These are phyloP conservation scores for Papilio demoleus DNA, from an alignment of 2,888 invertebrate species.

Conservation along the genomic window DNA sequence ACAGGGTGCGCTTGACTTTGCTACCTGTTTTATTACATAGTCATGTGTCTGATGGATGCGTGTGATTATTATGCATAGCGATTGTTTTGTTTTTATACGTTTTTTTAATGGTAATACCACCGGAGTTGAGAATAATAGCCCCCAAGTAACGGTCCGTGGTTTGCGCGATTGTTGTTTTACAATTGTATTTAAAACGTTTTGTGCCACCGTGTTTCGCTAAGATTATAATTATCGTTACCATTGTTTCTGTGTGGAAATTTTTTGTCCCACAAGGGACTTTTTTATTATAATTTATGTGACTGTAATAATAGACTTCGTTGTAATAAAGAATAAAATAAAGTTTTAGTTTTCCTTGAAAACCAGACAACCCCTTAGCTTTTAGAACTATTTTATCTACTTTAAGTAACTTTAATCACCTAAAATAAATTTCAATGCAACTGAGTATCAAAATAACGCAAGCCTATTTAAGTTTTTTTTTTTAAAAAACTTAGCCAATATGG, in stretches of 20 bases:
- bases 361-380: no score
- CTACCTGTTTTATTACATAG: constrained; percentile 78
- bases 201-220: constrained; percentile 75
- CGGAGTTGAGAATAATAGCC: constrained; percentile 64
- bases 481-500: no score
- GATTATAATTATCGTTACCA: constrained; percentile 59
- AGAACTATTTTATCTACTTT: no score
- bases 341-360: constrained; percentile 42
- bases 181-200: constrained; percentile 61
- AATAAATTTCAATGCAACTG: no score
- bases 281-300: constrained; percentile 68
- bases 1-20: constrained; percentile 75
- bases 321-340: constrained; percentile 67
- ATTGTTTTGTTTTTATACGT: constrained; percentile 53
- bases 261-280: constrained; percentile 51
- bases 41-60: constrained; percentile 61
- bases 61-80: constrained; percentile 47
- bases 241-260: constrained; percentile 35
- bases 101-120: constrained; percentile 56
- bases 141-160: constrained; percentile 63
- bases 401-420: no score
- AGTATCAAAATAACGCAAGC: no score
- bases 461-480: no score
- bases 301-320: constrained; percentile 79
- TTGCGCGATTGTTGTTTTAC: constrained; percentile 65